Percentiles rank a stretch among this genome's conserved stretches.
These are phyloP conservation scores for Ephestia elutella DNA, from an alignment of 1,140 invertebrate species.

Conservation along the genomic window DNA sequence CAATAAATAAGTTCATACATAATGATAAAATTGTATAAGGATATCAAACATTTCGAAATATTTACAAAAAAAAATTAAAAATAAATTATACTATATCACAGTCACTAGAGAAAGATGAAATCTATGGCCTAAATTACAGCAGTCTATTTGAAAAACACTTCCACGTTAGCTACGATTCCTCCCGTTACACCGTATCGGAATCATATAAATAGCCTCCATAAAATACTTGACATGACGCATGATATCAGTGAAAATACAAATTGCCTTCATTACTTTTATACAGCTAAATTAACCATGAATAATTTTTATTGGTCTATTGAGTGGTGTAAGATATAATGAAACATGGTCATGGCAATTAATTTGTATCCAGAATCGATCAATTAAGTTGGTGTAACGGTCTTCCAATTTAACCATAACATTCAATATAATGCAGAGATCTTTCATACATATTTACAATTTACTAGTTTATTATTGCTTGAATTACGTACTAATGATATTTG, in stretches of 20 bases:
- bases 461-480: conserved; percentile 64
- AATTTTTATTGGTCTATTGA: neutral
- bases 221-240: neutral
- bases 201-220: neutral
- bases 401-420: conserved; percentile 12
- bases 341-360: neutral
- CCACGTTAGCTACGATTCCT: conserved; percentile 38
- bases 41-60: conserved; percentile 68
- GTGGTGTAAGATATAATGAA: neutral
- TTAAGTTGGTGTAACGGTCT: conserved; percentile 17
- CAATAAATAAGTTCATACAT: conserved; percentile 47
- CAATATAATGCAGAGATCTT: conserved; percentile 33
- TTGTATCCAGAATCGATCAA: neutral
- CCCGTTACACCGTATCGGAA: conserved; percentile 24
- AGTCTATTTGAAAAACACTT: conserved; percentile 64
- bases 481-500: conserved; percentile 65
- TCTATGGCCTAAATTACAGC: conserved; percentile 46
- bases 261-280: conserved; percentile 8
- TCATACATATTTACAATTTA: conserved; percentile 49
- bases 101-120: conserved; percentile 67
- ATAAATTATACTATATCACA: conserved; percentile 73
- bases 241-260: neutral
- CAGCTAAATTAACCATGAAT: conserved; percentile 2
- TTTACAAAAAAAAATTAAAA: conserved; percentile 64
- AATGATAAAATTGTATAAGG: conserved; percentile 70